These are phyloP conservation scores for Catalaphyllia jardinei DNA, from an alignment of 64 coral and sea anemone genomes.

Conservation along the genomic window DNA sequence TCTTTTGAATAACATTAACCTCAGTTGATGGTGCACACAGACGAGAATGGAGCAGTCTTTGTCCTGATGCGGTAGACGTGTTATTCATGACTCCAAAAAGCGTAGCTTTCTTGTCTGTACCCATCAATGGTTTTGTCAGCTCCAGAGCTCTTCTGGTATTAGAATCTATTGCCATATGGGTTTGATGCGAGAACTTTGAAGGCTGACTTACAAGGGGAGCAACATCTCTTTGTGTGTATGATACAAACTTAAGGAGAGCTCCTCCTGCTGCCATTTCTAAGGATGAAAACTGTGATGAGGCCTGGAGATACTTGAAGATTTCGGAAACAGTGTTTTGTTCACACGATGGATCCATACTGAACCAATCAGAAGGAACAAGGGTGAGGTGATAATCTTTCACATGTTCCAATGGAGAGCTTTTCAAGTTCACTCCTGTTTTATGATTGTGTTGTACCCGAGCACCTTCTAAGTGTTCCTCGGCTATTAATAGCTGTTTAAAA, in stretches of 20 bases:
- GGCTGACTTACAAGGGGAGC: constrained; percentile 75
- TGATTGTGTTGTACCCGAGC: constrained; percentile 39
- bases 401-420: constrained; percentile 53
- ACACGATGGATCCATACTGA: constrained; percentile 12
- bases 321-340: neutral
- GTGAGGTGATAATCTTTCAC: constrained; percentile 75
- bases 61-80: constrained; percentile 69
- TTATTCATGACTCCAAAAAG: constrained; percentile 87
- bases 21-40: constrained; percentile 80
- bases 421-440: constrained; percentile 57
- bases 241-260: constrained; percentile 69
- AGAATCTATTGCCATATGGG: constrained; percentile 86
- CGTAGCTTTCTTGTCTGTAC: constrained; percentile 80
- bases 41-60: constrained; percentile 58
- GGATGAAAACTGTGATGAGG: constrained; percentile 62
- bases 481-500: constrained; percentile 56
- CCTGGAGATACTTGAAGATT: constrained; percentile 23
- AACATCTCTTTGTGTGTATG: constrained; percentile 81
- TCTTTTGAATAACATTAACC: constrained; percentile 36
- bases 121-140: constrained; percentile 74
- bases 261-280: constrained; percentile 73
- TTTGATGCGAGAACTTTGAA: constrained; percentile 68
- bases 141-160: constrained; percentile 81
- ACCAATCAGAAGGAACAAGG: constrained; percentile 76
- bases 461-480: constrained; percentile 70